Evolutionary conservation across 2,113 vertebrate genomes (phyloP).

Genomic region (Rhinolophus ferrumequinum): DNA sequence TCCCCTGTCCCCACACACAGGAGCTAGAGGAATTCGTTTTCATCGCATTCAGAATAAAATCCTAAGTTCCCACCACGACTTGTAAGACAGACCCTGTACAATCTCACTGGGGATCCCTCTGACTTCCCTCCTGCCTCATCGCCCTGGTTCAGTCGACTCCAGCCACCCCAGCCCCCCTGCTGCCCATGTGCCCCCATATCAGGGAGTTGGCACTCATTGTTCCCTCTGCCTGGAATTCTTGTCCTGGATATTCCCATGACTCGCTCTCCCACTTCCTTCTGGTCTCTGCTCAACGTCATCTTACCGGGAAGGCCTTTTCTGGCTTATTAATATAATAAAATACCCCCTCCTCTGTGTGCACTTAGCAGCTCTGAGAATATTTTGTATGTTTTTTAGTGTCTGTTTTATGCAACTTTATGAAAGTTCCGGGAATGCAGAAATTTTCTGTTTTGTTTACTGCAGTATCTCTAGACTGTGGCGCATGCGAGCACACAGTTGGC

Average conservation of each 20-base stretch:
- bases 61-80: not conserved
- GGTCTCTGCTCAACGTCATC: not conserved
- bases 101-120: no score
- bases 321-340: not conserved
- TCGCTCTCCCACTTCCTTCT: not conserved
- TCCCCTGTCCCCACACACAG: no score
- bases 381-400: not conserved
- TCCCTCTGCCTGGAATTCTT: not conserved
- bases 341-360: not conserved
- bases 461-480: not conserved
- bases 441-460: not conserved
- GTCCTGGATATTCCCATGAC: accelerated
- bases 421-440: not conserved
- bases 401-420: not conserved
- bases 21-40: not conserved
- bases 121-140: no score
- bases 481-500: accelerated
- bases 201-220: accelerated
- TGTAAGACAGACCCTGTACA: not conserved
- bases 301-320: not conserved
- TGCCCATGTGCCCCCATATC: accelerated
- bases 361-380: not conserved
- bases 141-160: not conserved
- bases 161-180: not conserved
- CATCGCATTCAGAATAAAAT: not conserved